phyloP scores from a whole-genome alignment of 2,113 vertebrate species.

The Heteronetta atricapilla region DNA sequence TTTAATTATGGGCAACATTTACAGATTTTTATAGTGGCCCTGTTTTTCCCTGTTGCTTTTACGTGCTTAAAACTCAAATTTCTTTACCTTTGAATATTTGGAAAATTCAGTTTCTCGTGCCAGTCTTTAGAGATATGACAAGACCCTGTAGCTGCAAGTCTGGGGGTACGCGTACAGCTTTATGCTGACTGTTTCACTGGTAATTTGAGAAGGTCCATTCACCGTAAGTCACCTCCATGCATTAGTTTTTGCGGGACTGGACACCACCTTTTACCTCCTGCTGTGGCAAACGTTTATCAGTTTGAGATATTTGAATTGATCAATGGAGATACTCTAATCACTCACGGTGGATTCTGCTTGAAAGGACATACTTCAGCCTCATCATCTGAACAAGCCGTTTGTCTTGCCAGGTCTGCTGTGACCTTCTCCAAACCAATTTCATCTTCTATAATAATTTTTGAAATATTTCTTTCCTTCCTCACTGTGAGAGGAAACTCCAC shows the following conservation, averaged over 20 bases:
- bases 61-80: neutral
- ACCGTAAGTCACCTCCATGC: neutral
- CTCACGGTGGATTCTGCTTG: neutral
- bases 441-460: neutral
- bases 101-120: neutral
- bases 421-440: neutral
- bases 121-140: neutral
- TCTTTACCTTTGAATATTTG: neutral
- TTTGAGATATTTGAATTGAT: neutral
- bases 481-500: constrained; percentile 10
- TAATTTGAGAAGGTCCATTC: neutral
- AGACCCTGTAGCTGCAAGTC: neutral
- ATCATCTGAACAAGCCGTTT: neutral
- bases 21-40: neutral
- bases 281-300: neutral
- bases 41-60: neutral
- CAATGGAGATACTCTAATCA: neutral
- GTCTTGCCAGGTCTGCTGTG: neutral
- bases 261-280: neutral
- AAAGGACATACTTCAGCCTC: neutral
- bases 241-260: neutral
- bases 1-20: neutral
- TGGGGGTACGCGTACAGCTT: neutral
- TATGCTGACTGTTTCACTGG: neutral
- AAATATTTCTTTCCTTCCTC: constrained; percentile 1